These are phyloP conservation scores for Lepilemur ruficaudatus DNA, from an alignment of 2,797 vertebrate genomes.

Conservation along the genomic window DNA sequence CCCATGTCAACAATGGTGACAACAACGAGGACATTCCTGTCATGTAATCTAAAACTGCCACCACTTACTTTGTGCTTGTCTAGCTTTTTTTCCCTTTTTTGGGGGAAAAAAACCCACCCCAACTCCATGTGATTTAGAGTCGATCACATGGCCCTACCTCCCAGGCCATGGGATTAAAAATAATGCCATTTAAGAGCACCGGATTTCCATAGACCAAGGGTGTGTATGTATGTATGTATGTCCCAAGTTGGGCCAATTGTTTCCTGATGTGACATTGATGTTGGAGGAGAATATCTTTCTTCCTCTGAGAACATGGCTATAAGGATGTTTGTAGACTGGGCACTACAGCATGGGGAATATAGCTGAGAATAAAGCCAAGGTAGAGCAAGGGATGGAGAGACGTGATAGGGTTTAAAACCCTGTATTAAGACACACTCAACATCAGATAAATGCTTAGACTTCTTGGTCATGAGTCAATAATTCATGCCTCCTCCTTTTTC, in stretches of 20 bases:
- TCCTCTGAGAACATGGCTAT: not conserved
- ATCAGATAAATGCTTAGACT: not conserved
- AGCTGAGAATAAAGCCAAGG: not conserved
- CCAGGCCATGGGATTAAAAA: not conserved
- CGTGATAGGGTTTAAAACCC: not conserved
- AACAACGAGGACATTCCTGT: not conserved
- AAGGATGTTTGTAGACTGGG: not conserved
- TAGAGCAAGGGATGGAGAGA: not conserved
- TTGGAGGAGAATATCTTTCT: not conserved
- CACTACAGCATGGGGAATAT: not conserved
- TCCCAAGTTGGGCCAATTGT: not conserved
- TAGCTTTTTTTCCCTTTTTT: not conserved
- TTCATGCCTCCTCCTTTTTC: not conserved
- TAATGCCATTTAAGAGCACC: not conserved
- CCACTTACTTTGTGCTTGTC: not conserved
- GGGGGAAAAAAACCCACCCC: not conserved
- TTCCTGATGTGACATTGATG: not conserved
- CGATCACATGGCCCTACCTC: not conserved
- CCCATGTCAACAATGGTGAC: not conserved
- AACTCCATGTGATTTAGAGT: not conserved
- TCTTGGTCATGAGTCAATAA: not conserved
- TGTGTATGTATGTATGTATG: not conserved
- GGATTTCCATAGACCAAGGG: not conserved
- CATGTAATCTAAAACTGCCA: not conserved
- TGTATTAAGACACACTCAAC: not conserved